Base-by-base conservation (phyloP, 2,797 vertebrate genomes). In the Danio jaintianensis region DNA sequence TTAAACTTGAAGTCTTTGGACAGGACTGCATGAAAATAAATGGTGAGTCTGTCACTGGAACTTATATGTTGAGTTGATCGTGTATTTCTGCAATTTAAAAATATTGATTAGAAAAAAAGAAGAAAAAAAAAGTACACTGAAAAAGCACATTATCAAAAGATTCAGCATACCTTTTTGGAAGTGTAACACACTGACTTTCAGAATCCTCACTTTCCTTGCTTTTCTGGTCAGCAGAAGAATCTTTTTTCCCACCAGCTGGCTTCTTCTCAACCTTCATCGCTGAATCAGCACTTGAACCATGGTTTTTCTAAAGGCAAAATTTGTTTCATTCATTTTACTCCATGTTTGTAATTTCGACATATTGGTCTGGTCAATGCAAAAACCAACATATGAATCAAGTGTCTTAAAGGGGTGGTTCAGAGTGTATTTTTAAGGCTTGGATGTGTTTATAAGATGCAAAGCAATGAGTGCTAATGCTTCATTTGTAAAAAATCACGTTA, bases 1-100 rank as follows among this genome's bases (percentile, higher is more conserved):
- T 94, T 40, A n/a, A 96, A 86, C 2, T 85, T 90, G 66, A 98
- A 98, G 78, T 98, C 75, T 1, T 93, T 95, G 0, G 97, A 97
- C 0, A 99, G 80, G 80, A 99, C 82, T 0, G 96, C 97, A 2
- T 98, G 96, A 87, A 98, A 99, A 85, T 94, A 96, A 5, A 99
- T 93, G 0, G 76, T 93, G 55, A 98, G 77, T 1, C 87, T 88
- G 8, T 90, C 86, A 3, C 0, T 4, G 1, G 86, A 59, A 7
- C 86, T 55, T 53, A 93, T 80, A 0, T 40, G 90, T 0, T 78
- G 88, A 79, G 40, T 89, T 8, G 55, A 69, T 0, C 45, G 6
- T 22, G 78, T 82, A 10, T 10, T 2, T 59, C 92, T 94, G 22
- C 5, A 89, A 87, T 38, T 36, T 0, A 75, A 58, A 80, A 40